phyloP scores from a whole-genome alignment of 2,797 vertebrate genomes.

The Astyanax mexicanus region DNA sequence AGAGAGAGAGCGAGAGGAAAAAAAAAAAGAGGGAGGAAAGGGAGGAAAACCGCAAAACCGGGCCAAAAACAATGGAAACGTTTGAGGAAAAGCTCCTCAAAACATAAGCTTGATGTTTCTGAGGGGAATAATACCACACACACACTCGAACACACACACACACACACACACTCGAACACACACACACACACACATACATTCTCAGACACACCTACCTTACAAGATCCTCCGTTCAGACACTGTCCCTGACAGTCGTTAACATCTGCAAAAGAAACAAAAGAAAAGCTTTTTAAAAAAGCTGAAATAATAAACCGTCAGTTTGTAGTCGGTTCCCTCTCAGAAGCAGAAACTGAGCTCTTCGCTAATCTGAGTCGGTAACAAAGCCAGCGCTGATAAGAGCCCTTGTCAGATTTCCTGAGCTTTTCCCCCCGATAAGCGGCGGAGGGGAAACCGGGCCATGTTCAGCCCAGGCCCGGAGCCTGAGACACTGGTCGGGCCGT shows the following conservation, averaged over 20 bases:
- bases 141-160: conserved; percentile 16
- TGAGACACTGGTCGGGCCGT: not conserved
- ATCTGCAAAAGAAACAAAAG: conserved; percentile 84
- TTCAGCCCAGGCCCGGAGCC: not conserved
- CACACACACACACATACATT: no score
- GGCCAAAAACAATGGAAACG: conserved; percentile 32
- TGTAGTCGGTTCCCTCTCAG: not conserved
- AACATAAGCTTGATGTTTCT: conserved; percentile 1
- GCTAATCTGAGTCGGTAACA: conserved; percentile 7
- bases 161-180: no score
- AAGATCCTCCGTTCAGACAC: conserved; percentile 97
- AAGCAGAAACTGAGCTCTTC: conserved; percentile 11
- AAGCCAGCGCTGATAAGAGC: conserved; percentile 7
- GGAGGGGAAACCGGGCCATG: not conserved
- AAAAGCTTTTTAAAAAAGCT: no score
- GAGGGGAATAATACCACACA: not conserved
- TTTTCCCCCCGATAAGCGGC: conserved; percentile 34
- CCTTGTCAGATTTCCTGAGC: conserved; percentile 36
- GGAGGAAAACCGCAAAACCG: not conserved
- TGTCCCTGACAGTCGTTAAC: conserved; percentile 96
- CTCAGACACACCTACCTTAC: conserved; percentile 88
- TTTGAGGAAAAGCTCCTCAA: conserved; percentile 6
- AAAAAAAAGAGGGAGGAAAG: not conserved
- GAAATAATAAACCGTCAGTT: conserved; percentile 5
- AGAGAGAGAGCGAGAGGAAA: not conserved